Base-by-base conservation (phyloP, 2,888 invertebrate genomes). In the Pomacea canaliculata region DNA sequence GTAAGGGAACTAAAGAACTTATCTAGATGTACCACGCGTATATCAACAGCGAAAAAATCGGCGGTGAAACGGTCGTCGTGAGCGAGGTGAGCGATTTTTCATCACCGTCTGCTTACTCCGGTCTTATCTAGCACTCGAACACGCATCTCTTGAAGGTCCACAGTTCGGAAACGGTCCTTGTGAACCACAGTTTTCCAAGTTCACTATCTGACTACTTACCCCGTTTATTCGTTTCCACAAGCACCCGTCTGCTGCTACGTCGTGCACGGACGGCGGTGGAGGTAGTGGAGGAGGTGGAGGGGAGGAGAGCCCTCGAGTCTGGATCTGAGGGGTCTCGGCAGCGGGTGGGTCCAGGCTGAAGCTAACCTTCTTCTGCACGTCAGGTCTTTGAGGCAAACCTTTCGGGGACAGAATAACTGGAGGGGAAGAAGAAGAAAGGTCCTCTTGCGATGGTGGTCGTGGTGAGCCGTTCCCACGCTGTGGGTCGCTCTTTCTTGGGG, bases 321-420 rank as follows among this genome's bases (percentile, higher is more conserved):
- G 66, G 66, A 70, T 8, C 23, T 68, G 9, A 10, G n/a, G n/a
- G 71, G 71, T 19, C 37, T 74, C 66, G 48, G 48, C 56, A 7
- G 76, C 74, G n/a, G 60, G 49, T 16, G 71, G 77, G 37, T 79
- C 79, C 46, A 80, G 70, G 65, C 80, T 82, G 67, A 82, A 82
- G 77, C 82, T 82, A 59, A 82, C 80, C 67, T 82, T 80, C 68
- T 82, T 81, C 76, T 56, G 73, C 65, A 62, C 77, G 51, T 69
- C 75, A 16, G 70, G 75, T 51, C 68, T 75, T 23, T 60, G 72
- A 59, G 67, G 73, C 16, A 48, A 19, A 16, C 74, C 75, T 56
- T 73, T 75, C 46, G 68, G 70, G 18, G 68, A 59, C 56, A 68
- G 68, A 49, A 77, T 70, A 37, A 77, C 66, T n/a, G 70, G 67